Percentiles rank a stretch among this genome's conserved stretches.
Conservation (phyloP, 2,113 vertebrate species). For the Pitta sordida region DNA sequence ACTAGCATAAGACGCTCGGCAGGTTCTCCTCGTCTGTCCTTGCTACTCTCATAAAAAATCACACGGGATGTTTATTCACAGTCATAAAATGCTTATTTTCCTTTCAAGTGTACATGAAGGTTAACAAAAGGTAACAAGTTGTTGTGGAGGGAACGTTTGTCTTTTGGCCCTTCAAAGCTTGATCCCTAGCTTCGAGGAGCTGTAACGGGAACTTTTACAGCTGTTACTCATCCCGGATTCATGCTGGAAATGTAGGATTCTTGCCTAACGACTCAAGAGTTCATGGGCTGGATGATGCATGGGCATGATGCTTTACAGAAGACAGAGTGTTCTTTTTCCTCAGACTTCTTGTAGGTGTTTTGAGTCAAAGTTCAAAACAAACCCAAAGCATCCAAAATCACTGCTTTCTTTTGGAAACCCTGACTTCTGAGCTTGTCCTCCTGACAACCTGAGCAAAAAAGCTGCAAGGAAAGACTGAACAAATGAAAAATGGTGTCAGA, state of each 20-base stretch:
- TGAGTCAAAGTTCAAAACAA: background rate
- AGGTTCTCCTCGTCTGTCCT: background rate
- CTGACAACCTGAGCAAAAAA: background rate
- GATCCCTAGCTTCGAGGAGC: background rate
- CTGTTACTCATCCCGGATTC: background rate
- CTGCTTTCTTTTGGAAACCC: background rate
- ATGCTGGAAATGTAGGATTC: background rate
- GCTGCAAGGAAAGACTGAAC: background rate
- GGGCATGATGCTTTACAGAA: background rate
- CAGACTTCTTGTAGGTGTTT: background rate
- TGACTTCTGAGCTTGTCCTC: background rate
- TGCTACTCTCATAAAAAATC: background rate
- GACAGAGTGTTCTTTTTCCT: background rate
- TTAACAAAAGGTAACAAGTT: background rate
- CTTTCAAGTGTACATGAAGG: background rate
- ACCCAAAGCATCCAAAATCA: background rate
- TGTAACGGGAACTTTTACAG: background rate
- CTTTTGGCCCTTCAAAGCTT: background rate
- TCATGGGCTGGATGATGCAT: background rate
- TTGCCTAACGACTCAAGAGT: background rate
- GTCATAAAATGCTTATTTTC: background rate
- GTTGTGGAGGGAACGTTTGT: background rate
- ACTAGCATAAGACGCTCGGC: background rate
- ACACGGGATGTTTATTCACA: background rate
- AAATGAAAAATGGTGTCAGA: background rate